Conservation (phyloP, 2,888 invertebrate genomes). For the Tipula lateralis region DNA sequence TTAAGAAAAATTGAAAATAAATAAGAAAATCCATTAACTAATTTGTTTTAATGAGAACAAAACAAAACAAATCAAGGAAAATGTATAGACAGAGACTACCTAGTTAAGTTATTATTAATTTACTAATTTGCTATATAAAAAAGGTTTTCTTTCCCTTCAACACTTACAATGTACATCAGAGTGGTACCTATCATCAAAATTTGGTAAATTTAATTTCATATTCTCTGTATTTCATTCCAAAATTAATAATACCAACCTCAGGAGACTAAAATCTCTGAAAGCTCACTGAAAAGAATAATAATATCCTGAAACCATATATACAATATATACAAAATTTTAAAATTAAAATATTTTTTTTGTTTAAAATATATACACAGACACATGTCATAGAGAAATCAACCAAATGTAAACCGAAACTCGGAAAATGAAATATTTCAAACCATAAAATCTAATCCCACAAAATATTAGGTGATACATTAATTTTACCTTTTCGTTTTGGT, state of each 20-base stretch:
- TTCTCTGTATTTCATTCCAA: background rate
- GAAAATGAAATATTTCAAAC: slow-evolving; percentile 19
- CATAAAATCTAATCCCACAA: slow-evolving; percentile 19
- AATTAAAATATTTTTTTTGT: background rate
- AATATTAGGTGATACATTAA: slow-evolving; percentile 24
- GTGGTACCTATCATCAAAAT: background rate
- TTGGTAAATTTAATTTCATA: background rate
- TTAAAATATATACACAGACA: background rate
- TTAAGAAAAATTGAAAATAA: slow-evolving; percentile 25
- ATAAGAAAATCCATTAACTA: slow-evolving; percentile 28
- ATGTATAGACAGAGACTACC: background rate
- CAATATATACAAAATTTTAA: background rate
- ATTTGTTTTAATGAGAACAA: slow-evolving; percentile 4
- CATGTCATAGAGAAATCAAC: background rate
- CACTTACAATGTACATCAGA: background rate
- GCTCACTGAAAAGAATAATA: slow-evolving; percentile 19
- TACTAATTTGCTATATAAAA: background rate
- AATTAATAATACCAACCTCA: background rate
- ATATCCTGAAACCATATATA: slow-evolving; percentile 1
- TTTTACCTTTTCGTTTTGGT: background rate
- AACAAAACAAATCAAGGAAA: background rate
- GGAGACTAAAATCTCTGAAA: slow-evolving; percentile 6
- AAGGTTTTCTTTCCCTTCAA: background rate
- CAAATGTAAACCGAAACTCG: slow-evolving; percentile 16
- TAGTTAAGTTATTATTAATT: background rate